Base-by-base conservation (phyloP, 2,113 vertebrate species). In the Collichthys lucidus region DNA sequence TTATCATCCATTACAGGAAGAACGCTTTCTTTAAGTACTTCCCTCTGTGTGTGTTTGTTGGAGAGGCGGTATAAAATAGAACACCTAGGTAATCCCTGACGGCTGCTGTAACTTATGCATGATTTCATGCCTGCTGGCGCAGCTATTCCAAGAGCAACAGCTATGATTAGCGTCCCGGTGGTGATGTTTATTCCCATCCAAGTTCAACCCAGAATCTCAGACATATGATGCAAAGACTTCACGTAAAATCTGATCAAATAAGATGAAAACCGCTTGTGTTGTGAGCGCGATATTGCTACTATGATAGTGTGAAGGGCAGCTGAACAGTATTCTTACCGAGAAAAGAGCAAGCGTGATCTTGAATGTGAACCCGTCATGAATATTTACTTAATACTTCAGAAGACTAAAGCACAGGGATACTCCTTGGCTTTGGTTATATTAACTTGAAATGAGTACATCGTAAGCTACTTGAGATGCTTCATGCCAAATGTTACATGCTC, bases 131-230 rank as follows among this genome's bases (percentile, higher is more conserved):
- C 93, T 92, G 88, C 85, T 81, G 93, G 93, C 86, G 77, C 78
- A 92, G 86, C 92, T 94, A 94, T 95, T 94, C 91, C 85, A 87
- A 89, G 91, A 91, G 86, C 84, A 87, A 88, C 89, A 89, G 88
- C 92, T 87, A 91, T 89, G 88, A 92, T 93, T 86, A 90, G 84
- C 62, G 31, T 93, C 86, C 80, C 89, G 75, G 67, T 10, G 72
- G 80, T 78, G 76, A 83, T 87, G 85, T 91, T 93, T 93, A 82
- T 89, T 88, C 89, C 90, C 82, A 70, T 63, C 6, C 84, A 92
- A 84, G 72, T 84, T 89, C 77, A 82, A 71, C 83, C 57, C 74
- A 57, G 64, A 84, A 86, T 74, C 83, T 72, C 24, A 73, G 74
- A 80, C 70, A 85, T 86, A 64, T 82, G 80, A 92, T 76, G 79